A percentile compares a stretch with the other conserved stretches of the same genome.
Evolutionary conservation across 2,888 invertebrate species (phyloP).

Genomic region (Oscheius sp.): DNA sequence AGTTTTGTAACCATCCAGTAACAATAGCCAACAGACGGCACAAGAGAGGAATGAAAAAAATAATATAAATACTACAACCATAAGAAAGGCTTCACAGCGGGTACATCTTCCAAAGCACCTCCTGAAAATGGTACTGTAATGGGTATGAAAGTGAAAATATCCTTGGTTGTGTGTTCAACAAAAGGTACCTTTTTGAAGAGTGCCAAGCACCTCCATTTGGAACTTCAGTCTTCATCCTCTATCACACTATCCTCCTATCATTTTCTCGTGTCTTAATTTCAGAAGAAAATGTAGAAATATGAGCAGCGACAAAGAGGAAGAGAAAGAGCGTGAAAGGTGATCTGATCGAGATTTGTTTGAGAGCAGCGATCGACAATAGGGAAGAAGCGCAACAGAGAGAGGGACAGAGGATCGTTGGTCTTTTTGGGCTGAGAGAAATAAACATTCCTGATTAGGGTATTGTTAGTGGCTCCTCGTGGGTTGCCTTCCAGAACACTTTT

Average conservation of each 20-base stretch:
- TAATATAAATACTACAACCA: slow-evolving; percentile 48
- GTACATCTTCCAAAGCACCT: slow-evolving; percentile 52
- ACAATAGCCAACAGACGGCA: slow-evolving; percentile 57
- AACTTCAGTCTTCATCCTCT: slow-evolving; percentile 31
- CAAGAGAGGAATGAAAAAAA: slow-evolving; percentile 52
- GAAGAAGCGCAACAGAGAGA: slow-evolving; percentile 17
- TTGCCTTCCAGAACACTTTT: no score
- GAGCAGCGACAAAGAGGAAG: slow-evolving; percentile 27
- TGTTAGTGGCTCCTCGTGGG: neutral
- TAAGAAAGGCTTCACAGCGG: slow-evolving; percentile 55
- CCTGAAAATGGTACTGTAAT: slow-evolving; percentile 45
- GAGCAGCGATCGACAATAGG: slow-evolving; percentile 22
- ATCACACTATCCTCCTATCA: slow-evolving; percentile 28
- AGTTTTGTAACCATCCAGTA: slow-evolving; percentile 61
- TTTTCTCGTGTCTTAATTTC: slow-evolving; percentile 16
- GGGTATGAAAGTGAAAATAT: no score
- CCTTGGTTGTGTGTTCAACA: no score
- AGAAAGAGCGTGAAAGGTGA: slow-evolving; percentile 34
- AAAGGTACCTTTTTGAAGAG: slow-evolving; percentile 29
- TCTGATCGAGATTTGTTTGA: slow-evolving; percentile 29
- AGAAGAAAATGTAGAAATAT: slow-evolving; percentile 17
- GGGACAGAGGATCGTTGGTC: slow-evolving; percentile 9
- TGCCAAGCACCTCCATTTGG: slow-evolving; percentile 30
- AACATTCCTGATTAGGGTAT: slow-evolving; percentile 7
- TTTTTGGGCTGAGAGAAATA: slow-evolving; percentile 6